These are phyloP conservation scores for Salarias fasciatus DNA, from an alignment of 2,797 vertebrate species.

Conservation along the genomic window DNA sequence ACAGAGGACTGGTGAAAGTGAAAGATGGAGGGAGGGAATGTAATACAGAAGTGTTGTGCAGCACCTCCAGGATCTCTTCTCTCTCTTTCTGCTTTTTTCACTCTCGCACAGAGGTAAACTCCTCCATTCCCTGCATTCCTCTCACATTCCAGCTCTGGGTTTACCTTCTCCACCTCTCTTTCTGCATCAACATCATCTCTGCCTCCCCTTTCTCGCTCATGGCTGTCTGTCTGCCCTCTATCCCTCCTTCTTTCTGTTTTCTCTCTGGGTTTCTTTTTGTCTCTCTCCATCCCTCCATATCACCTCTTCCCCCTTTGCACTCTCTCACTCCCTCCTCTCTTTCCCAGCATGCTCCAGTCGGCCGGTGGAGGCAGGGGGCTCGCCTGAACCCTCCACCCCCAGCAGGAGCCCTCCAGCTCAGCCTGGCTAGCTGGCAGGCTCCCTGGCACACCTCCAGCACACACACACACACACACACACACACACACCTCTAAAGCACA, in stretches of 20 bases:
- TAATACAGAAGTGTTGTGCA: constrained; percentile 50
- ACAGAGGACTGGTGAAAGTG: constrained; percentile 34
- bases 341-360: constrained; percentile 70
- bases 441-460: constrained; percentile 69
- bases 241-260: constrained; percentile 22
- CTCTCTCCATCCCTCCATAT: constrained; percentile 13
- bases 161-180: constrained; percentile 68
- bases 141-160: constrained; percentile 79
- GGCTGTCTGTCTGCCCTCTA: constrained; percentile 46
- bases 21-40: constrained; percentile 39
- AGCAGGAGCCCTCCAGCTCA: constrained; percentile 68
- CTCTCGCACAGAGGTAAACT: constrained; percentile 71
- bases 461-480: constrained; percentile 31
- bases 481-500: constrained; percentile 65
- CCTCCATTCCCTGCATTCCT: constrained; percentile 81
- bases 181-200: constrained; percentile 57
- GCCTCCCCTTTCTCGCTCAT: constrained; percentile 35
- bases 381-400: constrained; percentile 74
- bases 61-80: constrained; percentile 17
- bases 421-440: constrained; percentile 71
- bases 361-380: constrained; percentile 70
- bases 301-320: constrained; percentile 9
- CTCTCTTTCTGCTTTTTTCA: constrained; percentile 38
- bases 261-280: constrained; percentile 12
- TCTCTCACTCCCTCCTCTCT: constrained; percentile 31